Evolutionary conservation across 2,888 invertebrate genomes (phyloP), one percentile per base, ranked within the genome.

Genomic region (Phalera bucephala): DNA sequence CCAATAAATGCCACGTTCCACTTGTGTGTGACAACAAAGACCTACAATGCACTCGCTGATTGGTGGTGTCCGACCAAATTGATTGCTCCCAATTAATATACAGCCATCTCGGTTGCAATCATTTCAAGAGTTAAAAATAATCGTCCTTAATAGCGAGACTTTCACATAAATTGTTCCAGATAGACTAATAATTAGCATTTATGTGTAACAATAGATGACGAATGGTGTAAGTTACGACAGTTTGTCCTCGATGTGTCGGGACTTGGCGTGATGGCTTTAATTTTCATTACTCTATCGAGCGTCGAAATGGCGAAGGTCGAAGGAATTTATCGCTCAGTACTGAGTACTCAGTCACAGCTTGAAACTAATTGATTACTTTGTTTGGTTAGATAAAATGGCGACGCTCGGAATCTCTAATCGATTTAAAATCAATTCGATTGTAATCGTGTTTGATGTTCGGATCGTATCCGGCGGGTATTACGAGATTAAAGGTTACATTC

Each of bases 261-360:
- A 30, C 28, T 31, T 43, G 31, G 40, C 41, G 23, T 37, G 37
- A 41, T 33, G 29, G 10, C 35, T 28, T 49, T 44, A 53, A 58
- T 58, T 56, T 49, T 55, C 48, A 56, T 56, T 53, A 47, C 46
- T 45, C 45, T 45, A 50, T 50, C 46, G 50, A 56, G 32, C 31
- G 40, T 27, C 14, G 14, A 46, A 52, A 32, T 15, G 30, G 31
- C 20, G 33, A 32, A 27, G 26, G 17, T 30, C 25, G 9, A 12
- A 20, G 19, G 26, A 23, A 33, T 36, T 36, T 33, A 32, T 23
- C 17, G 32, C 17, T 32, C 6, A 22, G 22, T 10, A n/a, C n/a
- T 28, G 31, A 5, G 22, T 35, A 20, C 33, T 19, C 21, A 25
- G 27, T 14, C 14, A 14, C 23, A 15, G 17, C 12, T 32, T 25